Percentiles rank a stretch among this genome's conserved stretches.
phyloP scores from a whole-genome alignment of 2,113 vertebrate genomes.

The Raphicerus campestris region DNA sequence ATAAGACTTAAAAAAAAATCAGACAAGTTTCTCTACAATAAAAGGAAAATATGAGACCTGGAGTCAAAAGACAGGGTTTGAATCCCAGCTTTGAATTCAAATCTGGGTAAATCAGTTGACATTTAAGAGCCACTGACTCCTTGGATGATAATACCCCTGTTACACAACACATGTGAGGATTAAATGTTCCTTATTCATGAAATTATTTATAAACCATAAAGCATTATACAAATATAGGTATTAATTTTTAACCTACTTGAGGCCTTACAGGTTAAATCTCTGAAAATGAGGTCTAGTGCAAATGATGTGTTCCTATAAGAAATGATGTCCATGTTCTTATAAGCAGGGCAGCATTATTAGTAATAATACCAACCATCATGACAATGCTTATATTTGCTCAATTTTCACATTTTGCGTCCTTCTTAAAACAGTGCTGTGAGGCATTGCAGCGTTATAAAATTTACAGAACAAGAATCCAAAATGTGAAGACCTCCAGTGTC shows the following conservation, averaged over 20 bases:
- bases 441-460: neutral
- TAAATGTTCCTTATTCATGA: neutral
- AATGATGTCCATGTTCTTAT: neutral
- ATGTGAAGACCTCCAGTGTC: neutral
- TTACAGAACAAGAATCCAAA: slow-evolving; percentile 10
- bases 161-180: neutral
- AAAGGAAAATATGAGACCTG: neutral
- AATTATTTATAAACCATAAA: slow-evolving; percentile 2
- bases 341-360: neutral
- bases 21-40: neutral
- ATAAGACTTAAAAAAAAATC: neutral
- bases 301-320: neutral
- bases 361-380: neutral
- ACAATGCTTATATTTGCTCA: neutral
- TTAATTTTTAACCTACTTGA: neutral
- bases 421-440: neutral
- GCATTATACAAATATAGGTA: neutral
- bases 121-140: neutral
- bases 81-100: neutral
- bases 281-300: neutral
- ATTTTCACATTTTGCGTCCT: neutral
- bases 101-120: neutral
- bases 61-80: neutral
- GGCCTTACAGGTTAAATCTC: neutral
- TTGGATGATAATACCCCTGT: neutral